Conservation (phyloP, 2,113 vertebrate genomes). For the Odocoileus virginianus region DNA sequence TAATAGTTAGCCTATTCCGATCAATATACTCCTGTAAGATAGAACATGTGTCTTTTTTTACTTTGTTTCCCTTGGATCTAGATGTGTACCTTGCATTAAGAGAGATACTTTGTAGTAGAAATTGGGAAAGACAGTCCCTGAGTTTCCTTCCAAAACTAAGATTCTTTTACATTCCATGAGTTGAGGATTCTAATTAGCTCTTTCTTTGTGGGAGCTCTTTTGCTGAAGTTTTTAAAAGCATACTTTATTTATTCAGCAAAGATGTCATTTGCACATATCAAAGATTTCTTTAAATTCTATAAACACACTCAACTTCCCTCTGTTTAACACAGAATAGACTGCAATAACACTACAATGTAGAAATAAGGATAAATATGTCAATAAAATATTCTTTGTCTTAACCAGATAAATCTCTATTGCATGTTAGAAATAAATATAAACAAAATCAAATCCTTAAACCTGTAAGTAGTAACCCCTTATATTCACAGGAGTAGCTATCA, state of each 20-base stretch:
- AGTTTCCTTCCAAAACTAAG: not conserved
- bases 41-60: not conserved
- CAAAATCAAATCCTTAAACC: not conserved
- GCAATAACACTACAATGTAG: not conserved
- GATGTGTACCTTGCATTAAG: not conserved
- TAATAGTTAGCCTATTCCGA: not conserved
- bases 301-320: not conserved
- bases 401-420: not conserved
- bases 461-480: not conserved
- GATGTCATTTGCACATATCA: not conserved
- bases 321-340: not conserved
- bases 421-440: not conserved
- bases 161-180: not conserved
- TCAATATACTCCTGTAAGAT: not conserved
- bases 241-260: not conserved
- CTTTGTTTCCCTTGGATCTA: not conserved
- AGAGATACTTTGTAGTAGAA: not conserved
- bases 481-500: conserved; percentile 5
- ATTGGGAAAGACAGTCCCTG: not conserved
- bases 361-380: not conserved
- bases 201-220: not conserved
- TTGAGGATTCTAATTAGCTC: not conserved
- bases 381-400: not conserved
- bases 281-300: not conserved
- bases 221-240: not conserved